Evolutionary conservation across 2,113 vertebrate species (phyloP).

Genomic region (Megaceryle torquata): DNA sequence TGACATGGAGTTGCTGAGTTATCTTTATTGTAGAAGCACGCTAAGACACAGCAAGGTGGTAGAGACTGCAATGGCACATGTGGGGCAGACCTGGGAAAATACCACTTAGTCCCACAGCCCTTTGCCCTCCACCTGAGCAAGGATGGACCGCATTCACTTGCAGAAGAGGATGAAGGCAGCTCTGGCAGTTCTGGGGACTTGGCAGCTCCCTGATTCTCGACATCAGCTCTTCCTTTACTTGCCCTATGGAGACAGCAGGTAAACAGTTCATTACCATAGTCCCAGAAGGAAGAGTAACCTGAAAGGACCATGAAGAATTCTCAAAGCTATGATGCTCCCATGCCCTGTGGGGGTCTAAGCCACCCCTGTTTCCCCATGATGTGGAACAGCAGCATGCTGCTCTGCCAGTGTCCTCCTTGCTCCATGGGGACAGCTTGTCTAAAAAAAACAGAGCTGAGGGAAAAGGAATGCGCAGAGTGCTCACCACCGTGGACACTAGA

Average conservation of each 20-base stretch:
- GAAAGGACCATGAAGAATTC: neutral
- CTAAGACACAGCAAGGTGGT: neutral
- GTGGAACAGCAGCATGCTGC: fast-evolving
- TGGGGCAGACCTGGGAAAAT: neutral
- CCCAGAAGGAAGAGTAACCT: neutral
- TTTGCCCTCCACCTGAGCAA: neutral
- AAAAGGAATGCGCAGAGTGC: neutral
- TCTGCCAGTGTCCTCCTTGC: neutral
- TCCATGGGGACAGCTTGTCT: neutral
- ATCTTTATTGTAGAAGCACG: slow-evolving; percentile 57
- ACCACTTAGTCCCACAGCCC: neutral
- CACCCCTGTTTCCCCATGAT: neutral
- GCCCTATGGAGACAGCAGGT: neutral
- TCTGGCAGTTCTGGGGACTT: neutral
- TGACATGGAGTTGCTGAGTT: slow-evolving; percentile 35
- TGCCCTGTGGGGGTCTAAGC: neutral
- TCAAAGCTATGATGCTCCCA: neutral
- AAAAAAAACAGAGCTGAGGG: neutral
- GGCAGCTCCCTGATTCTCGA: neutral
- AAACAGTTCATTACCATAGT: neutral
- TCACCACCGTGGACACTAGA: neutral
- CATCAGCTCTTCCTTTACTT: neutral
- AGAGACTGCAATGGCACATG: neutral
- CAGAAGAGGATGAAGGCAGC: slow-evolving; percentile 6
- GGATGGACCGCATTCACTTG: neutral